Percentiles rank a stretch among this genome's conserved stretches.
These are phyloP conservation scores for Leptatherina wallacei DNA, from an alignment of 2,797 vertebrate genomes.

Conservation along the genomic window DNA sequence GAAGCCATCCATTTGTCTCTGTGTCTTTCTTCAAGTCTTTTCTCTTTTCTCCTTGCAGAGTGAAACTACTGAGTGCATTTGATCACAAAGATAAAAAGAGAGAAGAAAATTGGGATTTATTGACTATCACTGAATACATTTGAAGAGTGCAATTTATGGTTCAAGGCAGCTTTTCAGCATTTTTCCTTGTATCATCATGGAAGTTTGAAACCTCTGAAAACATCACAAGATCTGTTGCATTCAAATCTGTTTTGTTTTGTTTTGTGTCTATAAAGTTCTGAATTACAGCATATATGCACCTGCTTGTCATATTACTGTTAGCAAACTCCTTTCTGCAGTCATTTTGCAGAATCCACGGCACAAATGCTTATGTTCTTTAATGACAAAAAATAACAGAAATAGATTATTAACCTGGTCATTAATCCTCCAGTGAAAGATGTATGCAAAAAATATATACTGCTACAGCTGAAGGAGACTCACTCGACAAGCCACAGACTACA, in stretches of 20 bases:
- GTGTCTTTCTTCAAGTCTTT: constrained; percentile 43
- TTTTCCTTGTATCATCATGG: constrained; percentile 16
- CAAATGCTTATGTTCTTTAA: constrained; percentile 47
- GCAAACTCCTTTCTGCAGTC: constrained; percentile 6
- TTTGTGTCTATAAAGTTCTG: constrained; percentile 27
- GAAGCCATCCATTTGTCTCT: constrained; percentile 63
- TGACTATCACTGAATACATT: constrained; percentile 50
- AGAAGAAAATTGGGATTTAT: constrained; percentile 61
- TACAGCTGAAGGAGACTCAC: constrained; percentile 44
- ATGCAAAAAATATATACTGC: constrained; percentile 42
- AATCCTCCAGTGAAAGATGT: constrained; percentile 58
- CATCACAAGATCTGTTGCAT: constrained; percentile 44
- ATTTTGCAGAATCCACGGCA: constrained; percentile 28
- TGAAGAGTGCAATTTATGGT: constrained; percentile 50
- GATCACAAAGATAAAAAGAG: constrained; percentile 42
- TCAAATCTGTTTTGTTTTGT: constrained; percentile 32
- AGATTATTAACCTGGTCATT: constrained; percentile 67
- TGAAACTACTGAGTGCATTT: constrained; percentile 39
- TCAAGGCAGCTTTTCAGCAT: constrained; percentile 31
- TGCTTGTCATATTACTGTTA: constrained; percentile 22
- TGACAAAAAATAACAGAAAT: constrained; percentile 67
- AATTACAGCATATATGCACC: constrained; percentile 4
- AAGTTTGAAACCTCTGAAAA: constrained; percentile 34
- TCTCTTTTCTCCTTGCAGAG: constrained; percentile 36
- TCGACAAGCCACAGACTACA: constrained; percentile 46